These are phyloP conservation scores for Nudaria mundana DNA, from an alignment of 2,888 invertebrate genomes.

Conservation along the genomic window DNA sequence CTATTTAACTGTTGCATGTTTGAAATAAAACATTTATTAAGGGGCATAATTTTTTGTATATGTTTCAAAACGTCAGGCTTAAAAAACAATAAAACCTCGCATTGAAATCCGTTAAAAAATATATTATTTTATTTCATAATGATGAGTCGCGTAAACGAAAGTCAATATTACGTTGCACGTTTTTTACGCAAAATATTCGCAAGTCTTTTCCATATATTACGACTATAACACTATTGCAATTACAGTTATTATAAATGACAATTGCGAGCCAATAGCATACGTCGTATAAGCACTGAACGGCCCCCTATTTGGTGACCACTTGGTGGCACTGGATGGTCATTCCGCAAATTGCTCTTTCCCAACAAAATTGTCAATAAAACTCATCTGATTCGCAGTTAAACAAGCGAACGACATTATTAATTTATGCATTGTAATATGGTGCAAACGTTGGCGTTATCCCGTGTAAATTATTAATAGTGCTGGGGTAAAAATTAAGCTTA, in stretches of 20 bases:
- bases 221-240: slow-evolving; percentile 46
- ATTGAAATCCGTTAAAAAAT: too few relatives aligned
- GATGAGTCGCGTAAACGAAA: too few relatives aligned
- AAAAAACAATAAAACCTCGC: too few relatives aligned
- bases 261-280: slow-evolving; percentile 46
- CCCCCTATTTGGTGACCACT: slow-evolving; percentile 76
- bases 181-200: too few relatives aligned
- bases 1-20: too few relatives aligned
- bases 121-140: too few relatives aligned
- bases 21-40: too few relatives aligned
- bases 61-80: too few relatives aligned
- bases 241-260: slow-evolving; percentile 57
- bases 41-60: too few relatives aligned
- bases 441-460: slow-evolving; percentile 77
- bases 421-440: slow-evolving; percentile 81
- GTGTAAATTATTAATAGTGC: slow-evolving; percentile 80
- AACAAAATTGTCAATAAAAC: slow-evolving; percentile 81
- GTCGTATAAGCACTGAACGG: slow-evolving; percentile 36
- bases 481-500: slow-evolving; percentile 81
- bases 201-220: slow-evolving; percentile 33
- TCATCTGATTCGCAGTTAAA: slow-evolving; percentile 81
- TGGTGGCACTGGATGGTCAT: slow-evolving; percentile 72
- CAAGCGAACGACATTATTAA: slow-evolving; percentile 80
- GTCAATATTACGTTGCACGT: too few relatives aligned
- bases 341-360: slow-evolving; percentile 80